Conservation (phyloP, 2,113 vertebrate genomes). For the Archocentrus centrarchus region DNA sequence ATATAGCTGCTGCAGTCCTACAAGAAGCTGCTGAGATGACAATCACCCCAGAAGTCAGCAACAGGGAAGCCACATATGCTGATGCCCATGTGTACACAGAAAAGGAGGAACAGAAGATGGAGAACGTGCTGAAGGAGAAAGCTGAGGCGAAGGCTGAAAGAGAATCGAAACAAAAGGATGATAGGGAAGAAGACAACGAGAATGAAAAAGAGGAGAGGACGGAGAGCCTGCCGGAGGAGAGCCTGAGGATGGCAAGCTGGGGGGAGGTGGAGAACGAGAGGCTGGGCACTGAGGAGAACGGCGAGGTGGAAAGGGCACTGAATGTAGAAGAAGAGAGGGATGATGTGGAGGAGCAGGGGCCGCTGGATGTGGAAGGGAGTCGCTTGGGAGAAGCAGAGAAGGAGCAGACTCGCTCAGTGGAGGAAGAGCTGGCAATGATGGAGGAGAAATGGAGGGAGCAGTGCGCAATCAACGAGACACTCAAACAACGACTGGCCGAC, state of each 20-base stretch:
- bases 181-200: background rate
- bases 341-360: background rate
- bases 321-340: constrained; percentile 4
- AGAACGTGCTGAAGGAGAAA: background rate
- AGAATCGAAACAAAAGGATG: constrained; percentile 17
- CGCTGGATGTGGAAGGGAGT: constrained; percentile 23
- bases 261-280: constrained; percentile 70
- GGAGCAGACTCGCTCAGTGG: constrained; percentile 84
- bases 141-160: constrained; percentile 46
- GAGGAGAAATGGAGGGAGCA: constrained; percentile 97
- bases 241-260: constrained; percentile 74
- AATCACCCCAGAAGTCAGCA: constrained; percentile 26
- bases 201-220: constrained; percentile 38
- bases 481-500: constrained; percentile 88
- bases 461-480: constrained; percentile 87
- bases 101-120: constrained; percentile 27
- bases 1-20: constrained; percentile 56
- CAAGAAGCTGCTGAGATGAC: constrained; percentile 56
- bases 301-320: background rate
- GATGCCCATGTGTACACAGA: constrained; percentile 18
- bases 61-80: background rate
- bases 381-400: constrained; percentile 43
- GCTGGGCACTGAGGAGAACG: background rate
- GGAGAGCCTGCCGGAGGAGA: constrained; percentile 65
- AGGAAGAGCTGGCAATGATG: constrained; percentile 92